Evolutionary conservation across 1,140 invertebrate species (phyloP), one percentile per base, ranked within the genome.

Genomic region (Drosophila mayri): DNA sequence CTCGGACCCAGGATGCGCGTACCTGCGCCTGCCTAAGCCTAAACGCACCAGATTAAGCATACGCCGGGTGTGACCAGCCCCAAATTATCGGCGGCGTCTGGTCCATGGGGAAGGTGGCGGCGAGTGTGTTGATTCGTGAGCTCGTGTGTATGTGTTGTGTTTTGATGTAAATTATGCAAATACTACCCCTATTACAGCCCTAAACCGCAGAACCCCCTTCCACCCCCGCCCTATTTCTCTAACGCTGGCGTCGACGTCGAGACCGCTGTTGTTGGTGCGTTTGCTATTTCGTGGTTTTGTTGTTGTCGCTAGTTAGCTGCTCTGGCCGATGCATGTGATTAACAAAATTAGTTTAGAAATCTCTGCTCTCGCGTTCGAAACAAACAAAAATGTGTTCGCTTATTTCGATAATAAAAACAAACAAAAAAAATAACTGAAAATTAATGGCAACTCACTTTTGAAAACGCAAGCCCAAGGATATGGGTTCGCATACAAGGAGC

Each of bases 271-370:
- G 81, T 79, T 80, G 61, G 58, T 66, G 59, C 57, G 66, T 30
- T 63, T 50, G 46, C 66, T 59, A 68, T 70, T 74, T 63, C 57
- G 59, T 58, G 66, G 41, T 77, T 77, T 82, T 81, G 67, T 84
- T 81, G 65, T 79, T 87, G 75, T 61, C 78, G 61, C 79, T 90
- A 90, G 81, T 83, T 88, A 90, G 81, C 81, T 76, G 80, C 81
- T 76, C 61, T 57, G 66, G 47, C 41, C 81, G 84, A 76, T 55
- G 58, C 78, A 73, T 75, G 81, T 90, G 85, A 90, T 90, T 90
- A 90, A 85, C 85, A 90, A 90, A 88, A 90, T 90, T 90, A 90
- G 85, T 90, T 90, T 90, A 90, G 85, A 90, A 90, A 90, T 85
- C 85, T 90, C 85, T 76, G 86, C 81, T 75, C 74, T 76, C 85